Evolutionary conservation across 2,888 invertebrate genomes (phyloP), one percentile per base, ranked within the genome.

Genomic region (Megaustenia siamemsis): DNA sequence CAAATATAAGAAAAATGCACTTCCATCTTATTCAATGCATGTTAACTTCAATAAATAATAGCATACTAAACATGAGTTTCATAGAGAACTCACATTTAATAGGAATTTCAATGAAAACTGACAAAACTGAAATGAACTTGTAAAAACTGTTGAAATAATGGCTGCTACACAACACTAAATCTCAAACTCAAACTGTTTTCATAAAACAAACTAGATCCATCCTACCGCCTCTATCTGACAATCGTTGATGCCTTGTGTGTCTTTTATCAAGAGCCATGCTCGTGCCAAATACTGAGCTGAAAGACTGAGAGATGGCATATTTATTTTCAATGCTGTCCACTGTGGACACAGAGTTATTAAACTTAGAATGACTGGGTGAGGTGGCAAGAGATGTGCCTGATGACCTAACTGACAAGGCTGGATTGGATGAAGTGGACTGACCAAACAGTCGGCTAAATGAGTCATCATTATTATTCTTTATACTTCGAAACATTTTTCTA

Each of bases 171-270:
- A 75, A 75, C 40, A 18, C 28, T n/a, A 75, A 75, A 18, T 28
- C n/a, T 75, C 10, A 75, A 60, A 60, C 60, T n/a, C 40, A 15
- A 78, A 73, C 24, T 6, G 28, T 63, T 60, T 24, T 63, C 38
- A 63, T 66, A 82, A 82, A 60, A 45, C 66, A 56, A 76, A 32
- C 28, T 53, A 28, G 45, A 53, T 28, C 18, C 32, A n/a, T 68
- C 84, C 66, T 84, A 84, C 84, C 84, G 53, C 84, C 73, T 68
- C 63, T 73, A 63, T 84, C 84, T 28, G 56, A 80, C 71, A 63
- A 75, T 63, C 75, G 24, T 49, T 56, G 80, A 24, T 2, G n/a
- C 66, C 71, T 80, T 10, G n/a, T 3, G 2, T 10, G 69, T 40
- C 21, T 80, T 12, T n/a, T 43, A 45, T 73, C 66, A 38, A 8